A percentile compares a stretch with the other conserved stretches of the same genome.
Evolutionary conservation across 2,888 invertebrate genomes (phyloP).

Genomic region (Harpalus rubripes): DNA sequence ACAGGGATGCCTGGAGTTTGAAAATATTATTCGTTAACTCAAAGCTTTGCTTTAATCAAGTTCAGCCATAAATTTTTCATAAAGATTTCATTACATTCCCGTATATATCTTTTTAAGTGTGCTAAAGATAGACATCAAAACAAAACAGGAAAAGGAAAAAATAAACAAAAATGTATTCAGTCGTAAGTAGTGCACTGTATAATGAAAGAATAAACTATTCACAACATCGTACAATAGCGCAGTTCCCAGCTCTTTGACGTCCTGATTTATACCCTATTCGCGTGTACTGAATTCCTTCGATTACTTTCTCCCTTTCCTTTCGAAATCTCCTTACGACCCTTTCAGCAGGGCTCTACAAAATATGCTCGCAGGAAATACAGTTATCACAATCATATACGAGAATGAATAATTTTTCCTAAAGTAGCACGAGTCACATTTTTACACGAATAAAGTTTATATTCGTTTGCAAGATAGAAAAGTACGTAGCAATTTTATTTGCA

Average conservation of each 20-base stretch:
- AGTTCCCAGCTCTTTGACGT: slow-evolving; percentile 28
- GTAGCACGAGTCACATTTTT: neutral
- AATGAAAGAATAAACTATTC: slow-evolving; percentile 2
- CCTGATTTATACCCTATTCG: slow-evolving; percentile 33
- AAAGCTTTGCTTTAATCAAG: too few species aligned
- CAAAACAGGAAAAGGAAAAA: neutral
- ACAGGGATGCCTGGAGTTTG: too few species aligned
- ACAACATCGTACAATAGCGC: neutral
- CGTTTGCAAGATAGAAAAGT: neutral
- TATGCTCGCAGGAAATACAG: neutral
- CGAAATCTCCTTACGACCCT: neutral
- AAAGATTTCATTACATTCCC: too few species aligned
- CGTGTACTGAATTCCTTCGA: slow-evolving; percentile 14
- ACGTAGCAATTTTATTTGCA: neutral
- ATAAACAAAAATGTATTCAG: neutral
- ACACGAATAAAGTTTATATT: neutral
- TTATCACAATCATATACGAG: neutral
- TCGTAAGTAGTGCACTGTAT: neutral
- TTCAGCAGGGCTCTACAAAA: neutral
- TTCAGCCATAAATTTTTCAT: too few species aligned
- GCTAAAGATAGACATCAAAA: neutral
- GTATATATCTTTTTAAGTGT: neutral
- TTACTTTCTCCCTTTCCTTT: neutral
- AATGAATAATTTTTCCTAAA: neutral
- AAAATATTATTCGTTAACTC: too few species aligned